Conservation (phyloP, 2,797 vertebrate genomes). For the Hypotaenidia okinawae region DNA sequence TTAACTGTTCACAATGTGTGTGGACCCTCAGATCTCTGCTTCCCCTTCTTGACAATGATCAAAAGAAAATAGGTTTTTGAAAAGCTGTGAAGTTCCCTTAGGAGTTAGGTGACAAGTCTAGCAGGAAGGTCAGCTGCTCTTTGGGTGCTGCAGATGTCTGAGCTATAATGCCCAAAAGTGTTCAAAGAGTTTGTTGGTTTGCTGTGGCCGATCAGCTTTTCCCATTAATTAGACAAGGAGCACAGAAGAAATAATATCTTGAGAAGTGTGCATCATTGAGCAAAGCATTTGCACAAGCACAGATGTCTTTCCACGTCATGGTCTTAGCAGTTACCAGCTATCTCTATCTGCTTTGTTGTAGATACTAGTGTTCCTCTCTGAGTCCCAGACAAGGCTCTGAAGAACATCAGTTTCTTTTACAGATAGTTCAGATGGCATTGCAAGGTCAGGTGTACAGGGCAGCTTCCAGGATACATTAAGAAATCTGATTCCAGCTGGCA, state of each 20-base stretch:
- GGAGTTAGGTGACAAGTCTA: not conserved
- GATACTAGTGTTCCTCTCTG: not conserved
- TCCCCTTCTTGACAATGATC: not conserved
- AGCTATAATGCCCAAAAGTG: not conserved
- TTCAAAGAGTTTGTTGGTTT: not conserved
- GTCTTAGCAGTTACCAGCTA: not conserved
- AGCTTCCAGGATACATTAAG: not conserved
- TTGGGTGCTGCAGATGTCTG: not conserved
- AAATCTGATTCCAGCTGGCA: slow-evolving; percentile 1
- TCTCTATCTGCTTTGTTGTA: not conserved
- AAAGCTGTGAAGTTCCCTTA: not conserved
- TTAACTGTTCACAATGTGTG: not conserved
- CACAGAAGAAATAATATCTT: not conserved
- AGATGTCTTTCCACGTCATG: not conserved
- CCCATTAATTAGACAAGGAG: not conserved
- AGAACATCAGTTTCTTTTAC: not conserved
- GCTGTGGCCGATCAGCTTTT: not conserved
- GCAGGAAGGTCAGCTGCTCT: not conserved
- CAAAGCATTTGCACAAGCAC: not conserved
- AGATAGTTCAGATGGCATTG: not conserved
- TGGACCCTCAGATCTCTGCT: not conserved
- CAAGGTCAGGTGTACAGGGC: not conserved
- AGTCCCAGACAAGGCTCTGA: not conserved
- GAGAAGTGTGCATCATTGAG: not conserved
- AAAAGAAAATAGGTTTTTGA: not conserved